Evolutionary conservation across 2,797 vertebrate genomes (phyloP).

Genomic region (Pagetopsis macropterus): DNA sequence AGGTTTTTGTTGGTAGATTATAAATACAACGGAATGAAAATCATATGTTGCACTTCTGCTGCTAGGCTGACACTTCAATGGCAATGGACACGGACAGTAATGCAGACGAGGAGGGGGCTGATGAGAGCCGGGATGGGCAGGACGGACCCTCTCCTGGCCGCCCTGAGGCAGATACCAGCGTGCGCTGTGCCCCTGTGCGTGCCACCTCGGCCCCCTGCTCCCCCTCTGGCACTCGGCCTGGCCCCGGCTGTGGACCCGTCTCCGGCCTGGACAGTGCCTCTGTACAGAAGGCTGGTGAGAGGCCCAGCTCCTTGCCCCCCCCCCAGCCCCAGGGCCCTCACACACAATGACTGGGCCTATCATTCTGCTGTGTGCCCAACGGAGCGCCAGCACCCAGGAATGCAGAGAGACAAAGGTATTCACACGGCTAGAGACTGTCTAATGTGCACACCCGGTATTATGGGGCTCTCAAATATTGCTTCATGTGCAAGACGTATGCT

Average conservation of each 20-base stretch:
- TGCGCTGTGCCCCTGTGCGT: slow-evolving; percentile 51
- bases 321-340: slow-evolving; percentile 78
- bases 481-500: slow-evolving; percentile 21
- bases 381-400: slow-evolving; percentile 77
- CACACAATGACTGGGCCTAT: slow-evolving; percentile 80
- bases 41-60: slow-evolving; percentile 6
- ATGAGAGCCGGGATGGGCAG: slow-evolving; percentile 79
- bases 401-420: slow-evolving; percentile 81
- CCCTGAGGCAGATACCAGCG: slow-evolving; percentile 40
- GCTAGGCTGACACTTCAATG: slow-evolving; percentile 79
- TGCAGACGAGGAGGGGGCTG: slow-evolving; percentile 80
- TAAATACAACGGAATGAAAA: not conserved
- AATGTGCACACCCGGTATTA: slow-evolving; percentile 23
- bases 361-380: slow-evolving; percentile 72
- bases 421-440: slow-evolving; percentile 47
- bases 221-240: slow-evolving; percentile 69
- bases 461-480: slow-evolving; percentile 48
- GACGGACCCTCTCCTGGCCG: slow-evolving; percentile 62
- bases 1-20: not conserved
- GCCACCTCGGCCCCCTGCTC: slow-evolving; percentile 78
- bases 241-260: slow-evolving; percentile 60
- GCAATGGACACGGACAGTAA: slow-evolving; percentile 84
- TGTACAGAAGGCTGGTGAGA: slow-evolving; percentile 73
- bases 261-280: slow-evolving; percentile 63
- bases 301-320: slow-evolving; percentile 83